Evolutionary conservation across 2,888 invertebrate genomes (phyloP), one percentile per base, ranked within the genome.

Genomic region (Esperia sulphurella): DNA sequence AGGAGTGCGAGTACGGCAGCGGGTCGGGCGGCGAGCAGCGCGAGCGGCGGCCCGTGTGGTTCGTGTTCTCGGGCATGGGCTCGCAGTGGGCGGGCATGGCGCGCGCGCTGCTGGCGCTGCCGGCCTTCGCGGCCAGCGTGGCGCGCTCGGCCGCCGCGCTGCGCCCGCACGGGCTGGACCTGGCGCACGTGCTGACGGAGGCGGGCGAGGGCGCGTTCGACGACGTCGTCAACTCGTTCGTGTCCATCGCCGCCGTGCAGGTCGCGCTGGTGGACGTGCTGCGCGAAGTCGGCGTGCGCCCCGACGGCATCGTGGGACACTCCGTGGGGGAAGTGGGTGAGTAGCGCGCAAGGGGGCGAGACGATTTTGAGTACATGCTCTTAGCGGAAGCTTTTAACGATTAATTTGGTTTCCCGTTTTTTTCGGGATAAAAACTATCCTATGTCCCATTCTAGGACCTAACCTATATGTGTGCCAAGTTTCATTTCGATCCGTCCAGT

Each of bases 11-110:
- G 21, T 37, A 12, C 2, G 6, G 0, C 12, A 41, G 21, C 68
- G 65, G 77, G 79, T 8, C 30, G 5, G 31, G 55, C 69, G 75
- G 83, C 8, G 87, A 90, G 10, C 94, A 94, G 39, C 91, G 92
- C 54, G 94, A 94, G 39, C 91, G 92, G 55, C 92, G 96, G 10
- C 97, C 98, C 0, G 86, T 98, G 48, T 99, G 98, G 97, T 99
- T 93, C 82, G 92, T 99, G 55, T 99, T 97, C 88, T 95, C 98
- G 41, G 99, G 99, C 51, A 99, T 99, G 99, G 99, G 99, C 10
- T 95, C 96, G 39, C 99, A 99, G 86, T 99, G 98, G 98, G 92
- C 95, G 43, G 97, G 97, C 65, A 99, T 99, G 98, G 98, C 94
- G 10, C 94, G 94, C 71, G 92, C 94, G 51, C 91, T 99, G 59